Evolutionary conservation across 2,888 invertebrate genomes (phyloP), one percentile per base, ranked within the genome.

Genomic region (Poecilobothrus nobilitatus): DNA sequence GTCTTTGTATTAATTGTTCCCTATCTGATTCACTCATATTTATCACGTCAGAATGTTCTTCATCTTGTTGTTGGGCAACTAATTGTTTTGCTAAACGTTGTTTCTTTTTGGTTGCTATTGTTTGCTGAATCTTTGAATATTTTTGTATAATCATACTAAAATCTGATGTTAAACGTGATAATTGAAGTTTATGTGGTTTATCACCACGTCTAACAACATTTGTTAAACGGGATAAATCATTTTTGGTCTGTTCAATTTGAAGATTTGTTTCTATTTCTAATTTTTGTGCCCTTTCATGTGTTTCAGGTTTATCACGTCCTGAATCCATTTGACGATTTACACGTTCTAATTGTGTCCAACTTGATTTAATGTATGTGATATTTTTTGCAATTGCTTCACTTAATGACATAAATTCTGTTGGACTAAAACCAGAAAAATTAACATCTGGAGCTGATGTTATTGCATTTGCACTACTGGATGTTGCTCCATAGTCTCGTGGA

Each of bases 311-410:
- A 78, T 94, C 93, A 79, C 87, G 88, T 20, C 85, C 83, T 1
- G 91, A 91, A 41, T 92, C 93, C 73, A 94, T 87, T 72, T 86
- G 86, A 78, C 90, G 91, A 74, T 88, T 82, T 74, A 89, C 88
- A 77, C 87, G 89, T 77, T 92, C 91, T 73, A 94, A 80, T 6
- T 86, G 84, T 74, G 87, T 87, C 78, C 90, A 86, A 72, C 89
- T 90, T 65, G 88, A 86, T 76, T 91, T 91, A 67, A 94, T 89
- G 0, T 88, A 87, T 76, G 89, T 90, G 68, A 94, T 88, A 80
- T 92, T 92, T 68, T 91, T 89, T 0, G 89, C 91, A 70, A 94
- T 90, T 76, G 88, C 89, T 78, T 93, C 93, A 77, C 90, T 91
- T 66, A 92, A 82, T 76, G 88, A 89, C 79, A 90, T 89, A 72